These are phyloP conservation scores for Gallinago solitaria DNA, from an alignment of 2,797 vertebrate species.

Conservation along the genomic window DNA sequence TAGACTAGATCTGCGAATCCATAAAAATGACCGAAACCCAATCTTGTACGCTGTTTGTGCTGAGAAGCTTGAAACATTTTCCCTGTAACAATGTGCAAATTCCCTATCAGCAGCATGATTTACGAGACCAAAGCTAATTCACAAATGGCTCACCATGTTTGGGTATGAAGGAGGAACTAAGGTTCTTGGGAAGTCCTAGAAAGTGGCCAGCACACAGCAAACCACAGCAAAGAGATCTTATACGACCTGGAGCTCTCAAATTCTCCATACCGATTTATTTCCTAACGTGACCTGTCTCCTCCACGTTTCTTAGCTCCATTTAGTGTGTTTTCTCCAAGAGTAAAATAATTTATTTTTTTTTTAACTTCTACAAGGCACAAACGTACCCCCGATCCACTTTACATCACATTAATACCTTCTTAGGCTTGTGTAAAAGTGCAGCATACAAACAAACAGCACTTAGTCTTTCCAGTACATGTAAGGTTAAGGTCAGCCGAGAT, in stretches of 20 bases:
- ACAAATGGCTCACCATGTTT: neutral
- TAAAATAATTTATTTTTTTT: neutral
- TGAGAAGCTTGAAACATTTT: neutral
- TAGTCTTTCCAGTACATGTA: neutral
- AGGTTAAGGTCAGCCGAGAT: neutral
- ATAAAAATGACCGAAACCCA: neutral
- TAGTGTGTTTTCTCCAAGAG: rapidly evolving
- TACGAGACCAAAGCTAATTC: neutral
- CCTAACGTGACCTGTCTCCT: neutral
- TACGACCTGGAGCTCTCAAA: neutral
- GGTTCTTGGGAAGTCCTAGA: neutral
- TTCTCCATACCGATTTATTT: neutral
- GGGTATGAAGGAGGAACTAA: neutral
- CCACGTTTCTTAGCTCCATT: neutral
- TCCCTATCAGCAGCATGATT: neutral
- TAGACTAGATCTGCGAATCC: neutral
- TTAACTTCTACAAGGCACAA: neutral
- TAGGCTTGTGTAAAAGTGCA: neutral
- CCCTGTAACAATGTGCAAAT: neutral
- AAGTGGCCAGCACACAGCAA: neutral
- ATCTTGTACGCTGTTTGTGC: neutral
- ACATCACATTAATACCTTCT: neutral
- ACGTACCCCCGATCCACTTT: neutral
- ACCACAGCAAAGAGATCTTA: neutral
- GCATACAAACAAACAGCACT: neutral